Percentiles rank a stretch among this genome's conserved stretches.
Conservation (phyloP, 2,797 vertebrate genomes). For the Helicolenus hilgendorfi region DNA sequence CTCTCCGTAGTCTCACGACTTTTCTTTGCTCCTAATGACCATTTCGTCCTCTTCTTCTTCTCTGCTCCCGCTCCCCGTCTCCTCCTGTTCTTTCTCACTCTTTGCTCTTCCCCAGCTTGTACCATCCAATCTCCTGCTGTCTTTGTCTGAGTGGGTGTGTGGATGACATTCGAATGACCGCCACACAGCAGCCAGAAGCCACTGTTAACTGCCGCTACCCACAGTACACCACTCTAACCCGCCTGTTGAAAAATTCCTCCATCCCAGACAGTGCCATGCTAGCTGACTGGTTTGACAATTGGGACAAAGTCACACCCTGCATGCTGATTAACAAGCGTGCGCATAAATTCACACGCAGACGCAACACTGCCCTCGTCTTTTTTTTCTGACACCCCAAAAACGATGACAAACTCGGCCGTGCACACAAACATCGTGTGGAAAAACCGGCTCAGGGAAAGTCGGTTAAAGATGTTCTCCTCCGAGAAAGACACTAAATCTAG, state of each 20-base stretch:
- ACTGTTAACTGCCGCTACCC: conserved; percentile 9
- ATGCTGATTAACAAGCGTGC: not conserved
- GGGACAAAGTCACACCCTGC: conserved; percentile 6
- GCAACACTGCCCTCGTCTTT: not conserved
- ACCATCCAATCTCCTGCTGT: conserved; percentile 7
- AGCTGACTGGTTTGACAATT: not conserved
- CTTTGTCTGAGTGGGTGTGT: conserved; percentile 34
- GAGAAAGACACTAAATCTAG: conserved; percentile 2
- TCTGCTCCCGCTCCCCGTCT: not conserved
- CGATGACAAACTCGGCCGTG: not conserved
- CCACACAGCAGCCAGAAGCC: conserved; percentile 16
- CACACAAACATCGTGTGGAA: not conserved
- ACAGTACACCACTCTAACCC: not conserved
- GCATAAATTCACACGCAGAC: not conserved
- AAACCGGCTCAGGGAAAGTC: not conserved
- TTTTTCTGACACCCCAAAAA: not conserved
- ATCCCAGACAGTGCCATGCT: not conserved
- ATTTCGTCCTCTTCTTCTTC: not conserved
- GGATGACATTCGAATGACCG: conserved; percentile 45
- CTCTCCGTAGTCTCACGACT: not conserved
- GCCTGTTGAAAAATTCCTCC: not conserved
- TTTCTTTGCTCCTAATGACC: conserved; percentile 28
- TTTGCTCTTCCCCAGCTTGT: not conserved
- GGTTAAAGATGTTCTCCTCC: not conserved
- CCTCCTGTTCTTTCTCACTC: not conserved